Evolutionary conservation across 2,888 invertebrate species (phyloP), one percentile per base, ranked within the genome.

Genomic region (Drosophila limbata): DNA sequence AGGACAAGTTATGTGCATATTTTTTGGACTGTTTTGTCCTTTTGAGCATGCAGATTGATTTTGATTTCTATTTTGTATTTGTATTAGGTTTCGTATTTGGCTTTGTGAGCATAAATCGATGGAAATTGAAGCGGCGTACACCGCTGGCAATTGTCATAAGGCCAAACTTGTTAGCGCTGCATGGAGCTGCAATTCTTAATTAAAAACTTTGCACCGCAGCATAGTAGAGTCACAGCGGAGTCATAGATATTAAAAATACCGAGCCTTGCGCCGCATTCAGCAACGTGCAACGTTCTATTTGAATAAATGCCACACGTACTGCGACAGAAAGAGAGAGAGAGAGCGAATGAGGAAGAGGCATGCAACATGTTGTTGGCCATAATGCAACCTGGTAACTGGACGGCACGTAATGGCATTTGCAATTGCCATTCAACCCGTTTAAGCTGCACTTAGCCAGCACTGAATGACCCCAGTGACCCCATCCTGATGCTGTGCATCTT

Each of bases 1-100:
- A 53, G 61, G 48, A 73, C 69, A 83, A 83, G 73, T 77, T 83
- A 80, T 83, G 82, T 82, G 79, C 81, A 79, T 83, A 81, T 75
- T 77, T 79, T 50, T 62, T 50, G 19, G 33, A 33, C 33, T 47
- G 47, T 74, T 70, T 56, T 51, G 63, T 37, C 52, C 44, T 55
- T 64, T 69, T 66, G 62, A 81, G 81, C 73, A 84, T 82, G 84
- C 84, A 84, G 79, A 83, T 83, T 80, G 84, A 84, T 83, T 82
- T 72, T 51, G 31, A 62, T 74, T 74, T 40, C 28, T 25, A 25
- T 25, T 25, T 25, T 25, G 25, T 37, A 39, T 60, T 56, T 47
- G 45, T 40, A 64, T 39, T 33, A 35, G 13, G 8, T 8, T 50
- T 71, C 42, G 47, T 19, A 11, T 35, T 52, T 61, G 44, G 10